Base-by-base conservation (phyloP, 1,140 invertebrate genomes). In the Sinonovacula constricta region DNA sequence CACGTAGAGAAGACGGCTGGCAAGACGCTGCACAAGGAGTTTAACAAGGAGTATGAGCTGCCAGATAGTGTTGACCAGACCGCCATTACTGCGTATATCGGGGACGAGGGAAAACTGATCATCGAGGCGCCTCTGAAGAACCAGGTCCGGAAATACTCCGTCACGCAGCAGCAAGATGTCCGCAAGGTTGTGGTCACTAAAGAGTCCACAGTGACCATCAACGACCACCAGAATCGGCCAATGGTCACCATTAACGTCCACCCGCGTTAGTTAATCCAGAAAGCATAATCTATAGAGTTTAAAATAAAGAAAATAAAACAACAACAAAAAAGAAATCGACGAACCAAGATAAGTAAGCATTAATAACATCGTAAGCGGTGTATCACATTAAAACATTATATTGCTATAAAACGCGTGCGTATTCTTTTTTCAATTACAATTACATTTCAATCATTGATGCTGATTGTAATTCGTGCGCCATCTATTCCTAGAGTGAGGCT, bases 21-120 rank as follows among this genome's bases (percentile, higher is more conserved):
- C 10, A 74, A 89, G 57, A 90, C 88, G 12, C 82, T 90, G 54
- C 88, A 89, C 76, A 90, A 88, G 57, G 89, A 91, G 79, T 91
- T 91, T 74, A 90, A 88, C 69, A 90, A 90, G 69, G 87, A 91
- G 71, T 91, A 90, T 72, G 90, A 91, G 69, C 79, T 91, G 49
- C 90, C 90, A 0, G 88, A 90, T 30, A 86, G 82, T 57, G 90
- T 91, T 28, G 90, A 91, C 72, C 88, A 90, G 66, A 80, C 86
- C 24, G 83, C 85, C 10, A 90, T 91, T 45, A 86, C 86, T 0
- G 90, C 89, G n/a, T 89, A 88, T 62, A 85, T 91, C 33, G 84
- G 84, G 30, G 90, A 89, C 28, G 88, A 90, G 51, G 87, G 87
- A 10, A 87, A 87, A 63, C 80, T 91, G 18, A 87, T 86, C 28